Percentiles rank a stretch among this genome's conserved stretches.
Evolutionary conservation across 2,797 vertebrate species (phyloP).

Genomic region (Tympanoctomys barrerae): DNA sequence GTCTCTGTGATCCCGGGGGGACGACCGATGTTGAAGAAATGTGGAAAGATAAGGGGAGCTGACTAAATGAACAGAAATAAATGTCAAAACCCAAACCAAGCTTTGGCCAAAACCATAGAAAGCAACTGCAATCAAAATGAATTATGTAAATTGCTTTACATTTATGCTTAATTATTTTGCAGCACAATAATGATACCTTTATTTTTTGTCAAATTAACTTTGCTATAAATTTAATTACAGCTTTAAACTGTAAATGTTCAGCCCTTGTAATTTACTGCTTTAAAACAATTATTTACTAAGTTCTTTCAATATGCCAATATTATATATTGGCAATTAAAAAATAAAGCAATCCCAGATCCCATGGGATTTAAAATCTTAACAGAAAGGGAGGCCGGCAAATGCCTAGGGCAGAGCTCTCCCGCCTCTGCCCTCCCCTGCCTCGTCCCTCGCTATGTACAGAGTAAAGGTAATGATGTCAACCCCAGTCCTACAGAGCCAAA

Average conservation of each 20-base stretch:
- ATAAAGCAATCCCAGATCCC: background rate
- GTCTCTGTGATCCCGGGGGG: background rate
- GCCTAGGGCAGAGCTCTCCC: background rate
- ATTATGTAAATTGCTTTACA: constrained; percentile 56
- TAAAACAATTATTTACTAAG: constrained; percentile 54
- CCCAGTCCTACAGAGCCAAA: background rate
- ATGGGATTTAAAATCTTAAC: background rate
- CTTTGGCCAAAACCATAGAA: constrained; percentile 38
- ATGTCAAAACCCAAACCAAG: constrained; percentile 29
- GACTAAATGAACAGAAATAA: background rate
- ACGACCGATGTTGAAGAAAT: background rate
- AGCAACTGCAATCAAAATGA: constrained; percentile 62
- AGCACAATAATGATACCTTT: constrained; percentile 51
- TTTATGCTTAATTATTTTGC: constrained; percentile 56
- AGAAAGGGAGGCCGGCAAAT: background rate
- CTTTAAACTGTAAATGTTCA: constrained; percentile 55
- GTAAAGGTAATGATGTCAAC: background rate
- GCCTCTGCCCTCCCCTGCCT: background rate
- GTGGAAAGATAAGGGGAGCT: background rate
- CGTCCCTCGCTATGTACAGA: background rate
- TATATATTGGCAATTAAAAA: constrained; percentile 28
- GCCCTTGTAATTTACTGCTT: constrained; percentile 43
- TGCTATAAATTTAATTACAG: constrained; percentile 56
- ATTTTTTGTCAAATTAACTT: constrained; percentile 63
- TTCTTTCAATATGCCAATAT: constrained; percentile 12